These are phyloP conservation scores for Psilanteris sp. DNA, from an alignment of 1,140 invertebrate species.

Conservation along the genomic window DNA sequence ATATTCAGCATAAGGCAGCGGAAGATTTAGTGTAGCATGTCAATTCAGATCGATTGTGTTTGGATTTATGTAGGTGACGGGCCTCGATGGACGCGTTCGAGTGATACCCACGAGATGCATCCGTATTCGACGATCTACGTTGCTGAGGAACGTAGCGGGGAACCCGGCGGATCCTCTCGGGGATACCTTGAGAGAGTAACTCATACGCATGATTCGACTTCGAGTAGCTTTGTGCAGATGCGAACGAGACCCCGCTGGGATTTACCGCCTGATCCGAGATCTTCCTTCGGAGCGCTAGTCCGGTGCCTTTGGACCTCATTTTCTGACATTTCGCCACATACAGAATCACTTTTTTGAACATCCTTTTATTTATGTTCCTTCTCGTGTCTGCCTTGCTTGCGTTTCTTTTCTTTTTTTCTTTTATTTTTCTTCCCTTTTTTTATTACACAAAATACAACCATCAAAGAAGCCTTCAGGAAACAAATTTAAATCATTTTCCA, in stretches of 20 bases:
- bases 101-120: conserved; percentile 56
- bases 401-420: too few species aligned
- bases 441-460: neutral
- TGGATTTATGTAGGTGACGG: conserved; percentile 48
- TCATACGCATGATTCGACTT: conserved; percentile 60
- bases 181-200: conserved; percentile 46
- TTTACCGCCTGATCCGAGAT: conserved; percentile 33
- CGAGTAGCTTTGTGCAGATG: conserved; percentile 52
- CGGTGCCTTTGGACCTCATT: conserved; percentile 48
- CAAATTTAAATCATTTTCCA: too few species aligned
- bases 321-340: conserved; percentile 32
- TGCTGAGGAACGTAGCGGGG: conserved; percentile 25
- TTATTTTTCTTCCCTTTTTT: neutral
- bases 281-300: conserved; percentile 12
- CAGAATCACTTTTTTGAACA: conserved; percentile 5
- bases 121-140: conserved; percentile 51
- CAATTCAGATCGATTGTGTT: conserved; percentile 60
- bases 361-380: conserved; percentile 4
- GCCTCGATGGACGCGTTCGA: conserved; percentile 32
- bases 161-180: conserved; percentile 36
- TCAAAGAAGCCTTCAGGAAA: too few species aligned
- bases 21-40: conserved; percentile 52
- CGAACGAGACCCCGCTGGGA: conserved; percentile 47
- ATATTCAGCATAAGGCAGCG: conserved; percentile 30
- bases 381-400: too few species aligned